Evolutionary conservation across 2,888 invertebrate species (phyloP), one percentile per base, ranked within the genome.

Genomic region (Kryphioiulus occultus): DNA sequence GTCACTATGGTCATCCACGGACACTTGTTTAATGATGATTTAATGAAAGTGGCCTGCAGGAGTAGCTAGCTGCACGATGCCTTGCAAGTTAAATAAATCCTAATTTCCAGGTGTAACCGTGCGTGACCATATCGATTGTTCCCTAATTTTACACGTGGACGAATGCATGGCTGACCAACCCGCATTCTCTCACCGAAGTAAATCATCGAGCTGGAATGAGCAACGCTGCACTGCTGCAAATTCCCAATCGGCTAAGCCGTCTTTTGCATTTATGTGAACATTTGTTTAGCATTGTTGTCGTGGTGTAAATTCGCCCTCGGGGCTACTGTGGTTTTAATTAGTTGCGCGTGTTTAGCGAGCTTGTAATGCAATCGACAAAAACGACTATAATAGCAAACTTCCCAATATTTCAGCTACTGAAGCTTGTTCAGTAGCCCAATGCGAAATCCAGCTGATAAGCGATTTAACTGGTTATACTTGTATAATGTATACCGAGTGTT

Each of bases 41-140:
- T 68, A 68, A 68, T 68, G 68, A 68, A 68, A 68, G 68, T 68
- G 22, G 22, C 68, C 10, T 26, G 10, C 68, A n/a, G 5, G 2
- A 53, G 53, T n/a, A 53, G 53, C n/a, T 17, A 3, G n/a, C 53
- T 53, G 53, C 53, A 53, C 12, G 68, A 68, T 68, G 68, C 19
- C 26, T 4, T 26, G 68, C 68, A 68, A 26, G 68, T 68, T 68
- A 68, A 68, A 68, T 68, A 68, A 68, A 68, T 68, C 68, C 68
- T 68, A 68, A 68, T 68, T 68, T 68, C 22, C 17, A 68, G 68
- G 68, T 26, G 68, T 68, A 68, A 68, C 68, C 68, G 68, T 10
- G 68, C 68, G 68, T 68, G 68, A 68, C 68, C 68, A 68, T 68
- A 68, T 68, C 68, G 68, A 68, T 68, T 68, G n/a, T 26, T 26